Percentiles rank a stretch among this genome's conserved stretches.
These are phyloP conservation scores for Terrapene triunguis DNA, from an alignment of 2,113 vertebrate species.

Conservation along the genomic window DNA sequence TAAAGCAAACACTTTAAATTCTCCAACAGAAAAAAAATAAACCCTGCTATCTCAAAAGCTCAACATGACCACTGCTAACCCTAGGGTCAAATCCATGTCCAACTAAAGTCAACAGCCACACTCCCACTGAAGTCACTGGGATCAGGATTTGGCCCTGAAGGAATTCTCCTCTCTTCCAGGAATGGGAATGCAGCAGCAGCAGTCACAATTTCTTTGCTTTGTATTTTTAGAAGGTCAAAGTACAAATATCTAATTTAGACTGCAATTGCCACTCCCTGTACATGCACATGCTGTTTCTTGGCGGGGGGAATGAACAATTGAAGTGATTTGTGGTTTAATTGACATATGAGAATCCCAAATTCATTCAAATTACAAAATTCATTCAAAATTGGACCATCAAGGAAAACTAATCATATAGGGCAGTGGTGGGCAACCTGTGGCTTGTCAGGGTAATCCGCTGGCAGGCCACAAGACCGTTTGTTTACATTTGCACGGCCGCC, in stretches of 20 bases:
- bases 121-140: background rate
- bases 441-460: no score
- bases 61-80: background rate
- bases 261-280: background rate
- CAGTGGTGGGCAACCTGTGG: no score
- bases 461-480: no score
- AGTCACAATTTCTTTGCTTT: no score
- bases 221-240: no score
- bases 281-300: background rate
- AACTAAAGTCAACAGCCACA: background rate
- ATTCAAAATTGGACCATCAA: background rate
- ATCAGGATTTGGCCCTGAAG: background rate
- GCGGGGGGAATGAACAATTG: background rate
- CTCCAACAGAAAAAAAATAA: background rate
- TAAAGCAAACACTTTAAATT: background rate
- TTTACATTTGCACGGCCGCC: no score
- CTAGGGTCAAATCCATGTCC: background rate
- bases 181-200: background rate
- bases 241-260: background rate
- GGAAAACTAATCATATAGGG: background rate
- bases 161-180: background rate
- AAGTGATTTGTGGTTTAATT: background rate
- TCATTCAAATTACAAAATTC: background rate
- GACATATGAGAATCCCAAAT: background rate
- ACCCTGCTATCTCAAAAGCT: background rate